Conservation (phyloP, 2,113 vertebrate genomes). For the Callorhinus ursinus region DNA sequence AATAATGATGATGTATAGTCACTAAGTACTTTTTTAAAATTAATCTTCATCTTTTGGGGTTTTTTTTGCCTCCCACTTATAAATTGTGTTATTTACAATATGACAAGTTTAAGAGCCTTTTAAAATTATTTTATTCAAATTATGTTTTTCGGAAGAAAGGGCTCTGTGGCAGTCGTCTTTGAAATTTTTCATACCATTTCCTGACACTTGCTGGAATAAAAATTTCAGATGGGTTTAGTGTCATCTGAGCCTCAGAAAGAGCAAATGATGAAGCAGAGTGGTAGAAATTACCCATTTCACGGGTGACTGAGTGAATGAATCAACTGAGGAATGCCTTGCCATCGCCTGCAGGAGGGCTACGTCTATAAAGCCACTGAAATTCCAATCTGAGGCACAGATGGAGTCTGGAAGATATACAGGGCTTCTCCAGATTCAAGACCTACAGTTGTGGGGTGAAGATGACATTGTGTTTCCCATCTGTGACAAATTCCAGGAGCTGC, state of each 20-base stretch:
- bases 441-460: not conserved
- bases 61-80: not conserved
- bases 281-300: conserved; percentile 91
- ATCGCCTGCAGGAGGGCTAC: conserved; percentile 88
- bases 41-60: not conserved
- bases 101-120: not conserved
- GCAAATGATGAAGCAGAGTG: conserved; percentile 91
- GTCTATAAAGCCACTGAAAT: conserved; percentile 91
- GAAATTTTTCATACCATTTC: conserved; percentile 93
- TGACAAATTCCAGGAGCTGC: not conserved
- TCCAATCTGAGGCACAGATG: conserved; percentile 83
- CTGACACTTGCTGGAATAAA: conserved; percentile 90
- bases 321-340: conserved; percentile 88
- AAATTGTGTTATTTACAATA: conserved; percentile 32
- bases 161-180: conserved; percentile 90
- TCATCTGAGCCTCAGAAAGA: conserved; percentile 90
- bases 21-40: conserved; percentile 48
- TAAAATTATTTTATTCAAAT: conserved; percentile 46
- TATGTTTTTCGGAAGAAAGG: conserved; percentile 91
- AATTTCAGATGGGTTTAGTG: conserved; percentile 89
- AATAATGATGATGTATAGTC: conserved; percentile 67
- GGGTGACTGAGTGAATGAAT: conserved; percentile 89
- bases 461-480: not conserved
- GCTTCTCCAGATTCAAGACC: conserved; percentile 79
- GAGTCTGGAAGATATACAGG: conserved; percentile 82